Conservation (phyloP, 2,113 vertebrate species). For the Chiloscyllium plagiosum region DNA sequence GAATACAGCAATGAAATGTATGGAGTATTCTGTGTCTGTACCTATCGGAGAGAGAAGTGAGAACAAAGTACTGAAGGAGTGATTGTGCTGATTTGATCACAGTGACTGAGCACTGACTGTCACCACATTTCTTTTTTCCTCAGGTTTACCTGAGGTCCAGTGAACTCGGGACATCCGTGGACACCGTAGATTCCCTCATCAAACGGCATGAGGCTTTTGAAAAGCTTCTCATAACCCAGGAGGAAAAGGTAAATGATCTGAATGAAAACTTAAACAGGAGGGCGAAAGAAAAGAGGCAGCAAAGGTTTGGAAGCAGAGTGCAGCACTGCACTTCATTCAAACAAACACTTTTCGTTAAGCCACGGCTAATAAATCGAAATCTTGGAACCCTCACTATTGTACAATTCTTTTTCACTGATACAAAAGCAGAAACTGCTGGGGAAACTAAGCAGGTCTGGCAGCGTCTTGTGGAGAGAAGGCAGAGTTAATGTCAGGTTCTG, state of each 20-base stretch:
- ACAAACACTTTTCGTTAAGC: too few relatives aligned
- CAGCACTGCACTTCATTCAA: too few relatives aligned
- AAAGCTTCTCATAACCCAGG: conserved; percentile 74
- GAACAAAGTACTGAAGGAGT: neutral
- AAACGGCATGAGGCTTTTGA: conserved; percentile 76
- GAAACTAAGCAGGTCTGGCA: too few relatives aligned
- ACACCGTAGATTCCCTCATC: conserved; percentile 70
- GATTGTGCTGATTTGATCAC: neutral
- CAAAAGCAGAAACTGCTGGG: too few relatives aligned
- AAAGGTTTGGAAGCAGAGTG: neutral
- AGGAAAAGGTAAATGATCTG: conserved; percentile 68
- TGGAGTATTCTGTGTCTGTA: neutral
- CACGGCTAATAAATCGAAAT: too few relatives aligned
- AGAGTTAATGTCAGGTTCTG: too few relatives aligned
- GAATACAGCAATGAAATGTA: neutral
- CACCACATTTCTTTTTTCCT: neutral
- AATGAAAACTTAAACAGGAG: neutral
- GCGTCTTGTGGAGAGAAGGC: too few relatives aligned
- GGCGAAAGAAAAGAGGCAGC: too few relatives aligned
- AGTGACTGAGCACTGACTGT: neutral
- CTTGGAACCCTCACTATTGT: too few relatives aligned
- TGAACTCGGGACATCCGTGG: conserved; percentile 63
- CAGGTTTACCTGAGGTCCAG: conserved; percentile 71
- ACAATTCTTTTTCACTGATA: too few relatives aligned
- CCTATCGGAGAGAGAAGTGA: neutral